Percentiles rank a stretch among this genome's conserved stretches.
Evolutionary conservation across 2,888 invertebrate genomes (phyloP).

Genomic region (Physocephala rufipes): DNA sequence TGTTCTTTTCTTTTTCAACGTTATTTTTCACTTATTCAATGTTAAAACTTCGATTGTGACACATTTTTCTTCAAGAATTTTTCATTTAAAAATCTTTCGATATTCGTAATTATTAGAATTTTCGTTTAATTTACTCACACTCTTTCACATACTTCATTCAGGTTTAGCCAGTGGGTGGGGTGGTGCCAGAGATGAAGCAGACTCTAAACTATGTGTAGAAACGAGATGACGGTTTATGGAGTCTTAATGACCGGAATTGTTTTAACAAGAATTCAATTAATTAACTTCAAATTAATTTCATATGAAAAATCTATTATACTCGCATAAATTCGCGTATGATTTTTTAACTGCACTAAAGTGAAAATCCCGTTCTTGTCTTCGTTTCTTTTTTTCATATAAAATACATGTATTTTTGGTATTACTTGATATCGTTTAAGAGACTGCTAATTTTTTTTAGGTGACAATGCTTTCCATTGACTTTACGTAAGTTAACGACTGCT

Average conservation of each 20-base stretch:
- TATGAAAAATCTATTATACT: not conserved
- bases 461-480: slow-evolving; percentile 36
- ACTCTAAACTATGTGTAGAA: not conserved
- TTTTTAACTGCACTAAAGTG: too few species aligned
- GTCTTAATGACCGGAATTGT: not conserved
- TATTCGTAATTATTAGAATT: not conserved
- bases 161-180: slow-evolving; percentile 11
- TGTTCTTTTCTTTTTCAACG: not conserved
- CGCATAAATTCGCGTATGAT: too few species aligned
- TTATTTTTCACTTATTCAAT: slow-evolving; percentile 17
- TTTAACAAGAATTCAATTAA: slow-evolving; percentile 3
- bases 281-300: slow-evolving; percentile 11
- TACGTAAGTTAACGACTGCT: slow-evolving; percentile 51
- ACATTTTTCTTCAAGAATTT: slow-evolving; percentile 10
- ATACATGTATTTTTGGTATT: slow-evolving; percentile 34
- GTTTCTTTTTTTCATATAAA: slow-evolving; percentile 4
- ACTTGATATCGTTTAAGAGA: slow-evolving; percentile 54
- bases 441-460: slow-evolving; percentile 41
- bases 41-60: slow-evolving; percentile 13
- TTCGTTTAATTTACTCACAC: slow-evolving; percentile 26
- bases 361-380: slow-evolving; percentile 25
- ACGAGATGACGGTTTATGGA: too few species aligned
- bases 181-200: not conserved
- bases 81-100: slow-evolving; percentile 3
- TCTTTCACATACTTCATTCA: slow-evolving; percentile 30